phyloP scores from a whole-genome alignment of 2,797 vertebrate species.

The Artibeus jamaicensis region DNA sequence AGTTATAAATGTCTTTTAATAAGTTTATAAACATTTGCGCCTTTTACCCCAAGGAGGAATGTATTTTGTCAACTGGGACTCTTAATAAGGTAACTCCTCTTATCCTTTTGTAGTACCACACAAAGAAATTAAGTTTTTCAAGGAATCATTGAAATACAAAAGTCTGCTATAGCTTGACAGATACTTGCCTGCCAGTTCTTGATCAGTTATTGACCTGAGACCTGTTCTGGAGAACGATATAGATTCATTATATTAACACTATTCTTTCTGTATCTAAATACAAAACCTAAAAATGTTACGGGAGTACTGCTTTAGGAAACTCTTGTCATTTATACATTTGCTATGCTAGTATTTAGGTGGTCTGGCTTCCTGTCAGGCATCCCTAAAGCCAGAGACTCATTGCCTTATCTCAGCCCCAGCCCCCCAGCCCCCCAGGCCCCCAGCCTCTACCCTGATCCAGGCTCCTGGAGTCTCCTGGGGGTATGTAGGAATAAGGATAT shows the following conservation, averaged over 20 bases:
- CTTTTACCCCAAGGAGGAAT: not conserved
- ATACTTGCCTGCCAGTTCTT: not conserved
- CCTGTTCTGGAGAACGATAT: not conserved
- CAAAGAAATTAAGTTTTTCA: not conserved
- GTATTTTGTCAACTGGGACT: not conserved
- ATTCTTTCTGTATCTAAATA: not conserved
- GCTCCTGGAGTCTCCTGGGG: not conserved
- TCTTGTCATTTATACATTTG: not conserved
- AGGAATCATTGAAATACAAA: not conserved
- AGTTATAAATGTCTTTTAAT: not conserved
- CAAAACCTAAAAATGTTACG: not conserved
- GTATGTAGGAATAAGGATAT: not conserved
- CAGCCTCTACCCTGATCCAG: not conserved
- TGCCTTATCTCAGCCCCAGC: not conserved
- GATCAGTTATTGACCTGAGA: not conserved
- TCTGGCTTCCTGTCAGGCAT: not conserved
- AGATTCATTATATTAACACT: not conserved
- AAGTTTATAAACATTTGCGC: not conserved
- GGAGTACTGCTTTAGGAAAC: not conserved
- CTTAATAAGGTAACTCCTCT: not conserved
- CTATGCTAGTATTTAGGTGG: not conserved
- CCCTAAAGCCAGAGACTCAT: not conserved
- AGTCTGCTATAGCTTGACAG: not conserved
- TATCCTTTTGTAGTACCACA: not conserved
- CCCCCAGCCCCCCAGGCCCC: too few species aligned